A percentile compares a stretch with the other conserved stretches of the same genome.
These are phyloP conservation scores for Coptodon bakossiorum DNA, from an alignment of 2,113 vertebrate genomes.

Conservation along the genomic window DNA sequence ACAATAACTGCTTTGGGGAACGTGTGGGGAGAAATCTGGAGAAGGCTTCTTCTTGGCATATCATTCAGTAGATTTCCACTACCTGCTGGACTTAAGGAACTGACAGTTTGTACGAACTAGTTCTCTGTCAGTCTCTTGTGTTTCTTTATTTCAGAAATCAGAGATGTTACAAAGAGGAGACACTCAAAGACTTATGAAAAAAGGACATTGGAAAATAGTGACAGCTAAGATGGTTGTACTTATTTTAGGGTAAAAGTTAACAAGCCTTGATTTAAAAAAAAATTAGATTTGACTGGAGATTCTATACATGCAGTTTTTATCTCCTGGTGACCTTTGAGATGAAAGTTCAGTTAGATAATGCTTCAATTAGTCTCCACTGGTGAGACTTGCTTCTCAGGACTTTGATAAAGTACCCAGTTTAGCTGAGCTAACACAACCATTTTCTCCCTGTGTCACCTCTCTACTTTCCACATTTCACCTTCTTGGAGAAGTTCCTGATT, in stretches of 20 bases:
- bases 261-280: not conserved
- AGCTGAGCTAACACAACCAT: not conserved
- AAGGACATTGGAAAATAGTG: not conserved
- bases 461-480: not conserved
- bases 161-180: not conserved
- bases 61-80: not conserved
- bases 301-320: not conserved
- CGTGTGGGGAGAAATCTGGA: not conserved
- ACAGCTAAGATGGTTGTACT: not conserved
- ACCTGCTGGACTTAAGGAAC: not conserved
- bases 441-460: not conserved
- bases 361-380: not conserved
- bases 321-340: not conserved
- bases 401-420: not conserved
- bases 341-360: not conserved
- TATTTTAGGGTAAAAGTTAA: not conserved
- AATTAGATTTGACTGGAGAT: not conserved
- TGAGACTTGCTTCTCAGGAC: not conserved
- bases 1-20: not conserved
- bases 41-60: not conserved
- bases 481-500: not conserved
- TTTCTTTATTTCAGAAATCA: not conserved
- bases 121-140: not conserved
- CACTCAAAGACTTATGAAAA: not conserved
- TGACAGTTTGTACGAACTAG: fast-evolving